These are phyloP conservation scores for Holcopasites calliopsidis DNA, from an alignment of 1,140 invertebrate genomes.

Conservation along the genomic window DNA sequence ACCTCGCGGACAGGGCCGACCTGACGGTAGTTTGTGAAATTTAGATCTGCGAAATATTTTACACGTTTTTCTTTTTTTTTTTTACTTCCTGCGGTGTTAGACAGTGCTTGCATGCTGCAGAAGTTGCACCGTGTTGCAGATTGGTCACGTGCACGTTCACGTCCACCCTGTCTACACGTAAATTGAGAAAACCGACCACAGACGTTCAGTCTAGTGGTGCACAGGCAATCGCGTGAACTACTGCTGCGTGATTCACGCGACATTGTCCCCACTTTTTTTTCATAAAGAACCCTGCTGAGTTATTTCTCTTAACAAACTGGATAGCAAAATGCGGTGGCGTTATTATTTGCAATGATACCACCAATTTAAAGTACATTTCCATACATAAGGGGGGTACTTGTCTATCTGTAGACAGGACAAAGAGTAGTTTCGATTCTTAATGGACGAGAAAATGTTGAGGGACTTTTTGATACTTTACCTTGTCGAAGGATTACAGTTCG, in stretches of 20 bases:
- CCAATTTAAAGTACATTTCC: too few species aligned
- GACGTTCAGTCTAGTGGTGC: slow-evolving; percentile 40
- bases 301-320: slow-evolving; percentile 73
- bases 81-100: neutral
- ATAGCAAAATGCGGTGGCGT: slow-evolving; percentile 66
- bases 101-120: slow-evolving; percentile 3
- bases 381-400: too few species aligned
- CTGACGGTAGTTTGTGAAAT: slow-evolving; percentile 32
- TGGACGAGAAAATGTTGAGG: too few species aligned
- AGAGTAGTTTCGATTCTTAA: too few species aligned
- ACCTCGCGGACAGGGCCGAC: slow-evolving; percentile 26
- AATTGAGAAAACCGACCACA: slow-evolving; percentile 41
- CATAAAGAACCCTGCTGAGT: slow-evolving; percentile 65
- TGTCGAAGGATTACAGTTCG: too few species aligned
- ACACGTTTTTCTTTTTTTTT: slow-evolving; percentile 21
- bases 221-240: slow-evolving; percentile 54
- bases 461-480: too few species aligned
- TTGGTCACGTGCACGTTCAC: neutral
- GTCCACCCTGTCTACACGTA: slow-evolving; percentile 7
- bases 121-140: slow-evolving; percentile 10
- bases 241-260: slow-evolving; percentile 75
- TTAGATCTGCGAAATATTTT: slow-evolving; percentile 54
- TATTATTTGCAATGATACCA: slow-evolving; percentile 73
- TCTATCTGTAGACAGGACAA: slow-evolving; percentile 15
- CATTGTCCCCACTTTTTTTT: slow-evolving; percentile 48